Evolutionary conservation across 1,140 invertebrate species (phyloP), one percentile per base, ranked within the genome.

Genomic region (Phocides pigmalion): DNA sequence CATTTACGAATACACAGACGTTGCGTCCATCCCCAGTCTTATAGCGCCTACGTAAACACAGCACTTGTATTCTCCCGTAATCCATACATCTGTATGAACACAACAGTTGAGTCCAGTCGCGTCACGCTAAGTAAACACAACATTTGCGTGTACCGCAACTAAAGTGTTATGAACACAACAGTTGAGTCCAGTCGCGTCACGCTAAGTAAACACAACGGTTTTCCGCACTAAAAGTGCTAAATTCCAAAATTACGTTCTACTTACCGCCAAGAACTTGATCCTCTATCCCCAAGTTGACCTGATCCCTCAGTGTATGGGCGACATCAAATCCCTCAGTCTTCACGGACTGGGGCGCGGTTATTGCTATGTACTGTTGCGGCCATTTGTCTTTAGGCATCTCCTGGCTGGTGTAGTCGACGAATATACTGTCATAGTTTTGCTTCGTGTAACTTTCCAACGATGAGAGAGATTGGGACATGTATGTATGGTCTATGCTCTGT

Each of bases 401-500:
- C 5, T 71, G 46, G 1, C 37, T 16, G 0, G 69, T 66, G 0
- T 76, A 84, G 56, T 90, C 77, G 0, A 84, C 73, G 61, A 74
- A 84, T 15, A 88, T 82, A 37, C 77, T 82, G 28, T 90, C 87
- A 51, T 86, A 88, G n/a, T 84, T 76, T 0, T 19, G 16, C 44
- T 90, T 90, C 0, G 76, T 66, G 0, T 53, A 41, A 8, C 72
- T 64, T 8, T 82, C 82, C 0, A 90, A 64, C 0, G 73, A 67
- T 0, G 87, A 88, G 0, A 90, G 71, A 0, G 84, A 84, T 51
- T 87, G 85, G 0, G 85, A 83, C 67, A 90, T 82, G 69, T 88
- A 90, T 4, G 84, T 82, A 65, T 90, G 87, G 54, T 90, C 87
- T 58, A 86, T 62, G 4, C 50, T 82, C 85, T 89, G 78, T 1